Conservation (phyloP, 2,888 invertebrate species). For the Blastobasis adustella region DNA sequence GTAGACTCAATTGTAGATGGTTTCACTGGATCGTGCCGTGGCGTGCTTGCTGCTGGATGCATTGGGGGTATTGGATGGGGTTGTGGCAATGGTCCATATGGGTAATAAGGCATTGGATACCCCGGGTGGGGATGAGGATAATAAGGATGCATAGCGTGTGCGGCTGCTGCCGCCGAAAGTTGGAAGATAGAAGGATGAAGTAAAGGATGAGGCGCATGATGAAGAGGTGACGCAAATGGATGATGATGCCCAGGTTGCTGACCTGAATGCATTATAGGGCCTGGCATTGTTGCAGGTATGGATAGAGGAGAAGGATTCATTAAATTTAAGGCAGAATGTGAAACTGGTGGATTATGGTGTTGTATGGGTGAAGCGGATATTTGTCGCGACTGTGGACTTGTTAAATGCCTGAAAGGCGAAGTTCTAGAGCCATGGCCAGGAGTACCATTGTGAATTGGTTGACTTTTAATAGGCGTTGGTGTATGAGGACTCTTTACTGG, state of each 20-base stretch:
- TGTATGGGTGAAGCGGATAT: constrained; percentile 68
- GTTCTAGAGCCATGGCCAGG: constrained; percentile 60
- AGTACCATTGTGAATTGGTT: constrained; percentile 54
- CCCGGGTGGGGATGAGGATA: constrained; percentile 81
- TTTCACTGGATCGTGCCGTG: constrained; percentile 67
- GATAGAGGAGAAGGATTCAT: constrained; percentile 76
- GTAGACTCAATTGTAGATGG: constrained; percentile 77
- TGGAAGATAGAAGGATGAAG: constrained; percentile 79
- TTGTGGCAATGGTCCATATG: constrained; percentile 82
- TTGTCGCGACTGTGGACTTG: constrained; percentile 64
- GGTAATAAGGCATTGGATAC: constrained; percentile 82
- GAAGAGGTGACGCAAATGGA: constrained; percentile 80
- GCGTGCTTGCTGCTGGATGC: constrained; percentile 61
- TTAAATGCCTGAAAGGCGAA: constrained; percentile 67
- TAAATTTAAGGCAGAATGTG: constrained; percentile 77
- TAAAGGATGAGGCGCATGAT: constrained; percentile 83
- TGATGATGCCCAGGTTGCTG: constrained; percentile 82
- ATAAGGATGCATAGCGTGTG: constrained; percentile 81
- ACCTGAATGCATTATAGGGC: constrained; percentile 83
- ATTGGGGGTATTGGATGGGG: constrained; percentile 84
- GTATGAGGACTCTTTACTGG: constrained; percentile 75
- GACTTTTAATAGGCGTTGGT: constrained; percentile 69
- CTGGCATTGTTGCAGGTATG: constrained; percentile 78
- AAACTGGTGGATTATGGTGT: constrained; percentile 61
- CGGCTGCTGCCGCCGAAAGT: constrained; percentile 76